Conservation (phyloP, 92 coral and sea anemone genomes). For the Chrysogorgia sp. region DNA sequence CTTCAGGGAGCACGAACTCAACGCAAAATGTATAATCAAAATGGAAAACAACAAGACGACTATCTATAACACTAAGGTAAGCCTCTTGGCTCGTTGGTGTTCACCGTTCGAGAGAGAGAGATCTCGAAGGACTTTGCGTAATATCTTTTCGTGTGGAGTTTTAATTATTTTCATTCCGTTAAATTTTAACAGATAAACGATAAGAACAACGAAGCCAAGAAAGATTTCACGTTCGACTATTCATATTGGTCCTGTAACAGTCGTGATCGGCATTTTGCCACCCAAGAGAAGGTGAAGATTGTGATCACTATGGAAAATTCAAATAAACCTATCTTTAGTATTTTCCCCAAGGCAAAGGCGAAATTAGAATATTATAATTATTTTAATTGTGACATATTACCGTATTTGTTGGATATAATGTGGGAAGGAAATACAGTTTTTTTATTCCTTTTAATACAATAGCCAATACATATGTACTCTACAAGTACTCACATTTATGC, state of each 20-base stretch:
- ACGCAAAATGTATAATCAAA: conserved; percentile 86
- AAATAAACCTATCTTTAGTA: too few species aligned
- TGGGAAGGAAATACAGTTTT: too few species aligned
- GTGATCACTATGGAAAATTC: too few species aligned
- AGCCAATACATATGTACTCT: too few species aligned
- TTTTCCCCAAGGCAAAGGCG: too few species aligned
- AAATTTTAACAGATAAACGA: conserved; percentile 41
- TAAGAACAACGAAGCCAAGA: conserved; percentile 57
- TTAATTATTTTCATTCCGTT: background rate
- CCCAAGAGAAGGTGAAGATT: conserved; percentile 99
- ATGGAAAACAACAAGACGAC: conserved; percentile 96
- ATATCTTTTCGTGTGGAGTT: conserved; percentile 4
- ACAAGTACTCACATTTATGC: too few species aligned
- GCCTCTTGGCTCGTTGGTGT: conserved; percentile 26
- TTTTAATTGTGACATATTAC: too few species aligned
- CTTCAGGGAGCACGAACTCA: conserved; percentile 92
- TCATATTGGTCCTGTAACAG: conserved; percentile 99
- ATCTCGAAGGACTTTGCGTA: conserved; percentile 10
- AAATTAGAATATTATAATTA: too few species aligned
- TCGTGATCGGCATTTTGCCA: conserved; percentile 86
- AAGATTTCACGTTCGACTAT: conserved; percentile 88
- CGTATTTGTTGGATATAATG: too few species aligned
- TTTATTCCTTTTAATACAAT: too few species aligned
- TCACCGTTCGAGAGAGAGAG: background rate
- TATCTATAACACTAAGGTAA: conserved; percentile 71